These are phyloP conservation scores for Brachionus asplanchnoidis DNA, from an alignment of 1,140 invertebrate genomes.

Conservation along the genomic window DNA sequence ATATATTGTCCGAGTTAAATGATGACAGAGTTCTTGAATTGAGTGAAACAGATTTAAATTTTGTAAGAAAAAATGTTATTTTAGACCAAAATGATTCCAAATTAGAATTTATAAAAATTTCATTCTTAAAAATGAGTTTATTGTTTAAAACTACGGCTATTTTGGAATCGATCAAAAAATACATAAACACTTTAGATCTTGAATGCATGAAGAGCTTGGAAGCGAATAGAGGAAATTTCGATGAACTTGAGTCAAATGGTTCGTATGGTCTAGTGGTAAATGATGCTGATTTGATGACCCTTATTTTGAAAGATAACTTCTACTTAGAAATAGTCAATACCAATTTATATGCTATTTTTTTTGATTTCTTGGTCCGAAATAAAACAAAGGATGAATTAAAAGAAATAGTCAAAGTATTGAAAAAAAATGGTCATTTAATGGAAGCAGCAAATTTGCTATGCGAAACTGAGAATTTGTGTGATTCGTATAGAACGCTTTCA, in stretches of 20 bases:
- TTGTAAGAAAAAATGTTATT: neutral
- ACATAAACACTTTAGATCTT: neutral
- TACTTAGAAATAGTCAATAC: neutral
- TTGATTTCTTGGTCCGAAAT: neutral
- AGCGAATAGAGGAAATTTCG: neutral
- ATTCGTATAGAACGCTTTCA: neutral
- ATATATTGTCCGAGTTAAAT: neutral
- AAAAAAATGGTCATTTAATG: constrained; percentile 16
- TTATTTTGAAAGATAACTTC: constrained; percentile 1
- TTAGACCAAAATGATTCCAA: neutral
- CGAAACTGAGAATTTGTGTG: neutral
- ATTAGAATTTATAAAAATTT: neutral
- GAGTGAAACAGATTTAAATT: neutral
- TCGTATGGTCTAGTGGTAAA: neutral
- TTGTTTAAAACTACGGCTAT: neutral
- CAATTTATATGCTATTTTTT: neutral
- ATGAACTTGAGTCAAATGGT: neutral
- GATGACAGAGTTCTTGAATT: neutral
- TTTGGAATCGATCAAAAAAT: constrained; percentile 13
- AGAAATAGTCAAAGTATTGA: neutral
- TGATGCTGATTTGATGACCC: neutral
- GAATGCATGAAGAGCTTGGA: neutral
- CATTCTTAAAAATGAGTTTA: constrained; percentile 10
- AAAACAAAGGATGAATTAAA: neutral
- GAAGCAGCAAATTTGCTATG: neutral